Conservation (phyloP, 2,888 invertebrate species). For the Andricus curvator region DNA sequence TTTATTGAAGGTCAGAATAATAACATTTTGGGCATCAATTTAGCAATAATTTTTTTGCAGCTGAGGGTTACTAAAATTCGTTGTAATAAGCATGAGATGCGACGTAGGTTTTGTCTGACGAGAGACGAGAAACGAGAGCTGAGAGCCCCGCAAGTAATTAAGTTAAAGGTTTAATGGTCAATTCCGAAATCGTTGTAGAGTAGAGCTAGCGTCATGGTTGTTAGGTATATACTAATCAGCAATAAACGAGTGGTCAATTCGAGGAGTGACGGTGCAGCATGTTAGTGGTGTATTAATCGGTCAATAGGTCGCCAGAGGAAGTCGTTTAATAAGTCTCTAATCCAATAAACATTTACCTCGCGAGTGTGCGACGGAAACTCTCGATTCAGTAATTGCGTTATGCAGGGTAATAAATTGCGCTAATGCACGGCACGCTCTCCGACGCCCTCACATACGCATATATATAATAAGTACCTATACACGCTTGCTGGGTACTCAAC, state of each 20-base stretch:
- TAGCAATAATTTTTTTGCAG: background rate
- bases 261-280: constrained; percentile 36
- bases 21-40: background rate
- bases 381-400: constrained; percentile 68
- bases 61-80: no score
- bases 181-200: constrained; percentile 46
- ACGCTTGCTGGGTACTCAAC: background rate
- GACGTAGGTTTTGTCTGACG: constrained; percentile 4
- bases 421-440: constrained; percentile 65
- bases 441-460: constrained; percentile 40
- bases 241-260: constrained; percentile 33
- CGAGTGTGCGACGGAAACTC: constrained; percentile 59
- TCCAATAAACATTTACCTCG: constrained; percentile 45
- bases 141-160: constrained; percentile 21
- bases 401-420: constrained; percentile 63
- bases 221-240: constrained; percentile 38
- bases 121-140: constrained; percentile 3
- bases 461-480: background rate
- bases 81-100: no score
- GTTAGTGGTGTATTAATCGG: constrained; percentile 37
- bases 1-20: background rate
- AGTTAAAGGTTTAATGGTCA: constrained; percentile 32
- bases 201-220: background rate
- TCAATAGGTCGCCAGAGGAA: constrained; percentile 44
- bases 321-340: constrained; percentile 45